Evolutionary conservation across 2,797 vertebrate genomes (phyloP).

Genomic region (Eutrigla gurnardus): DNA sequence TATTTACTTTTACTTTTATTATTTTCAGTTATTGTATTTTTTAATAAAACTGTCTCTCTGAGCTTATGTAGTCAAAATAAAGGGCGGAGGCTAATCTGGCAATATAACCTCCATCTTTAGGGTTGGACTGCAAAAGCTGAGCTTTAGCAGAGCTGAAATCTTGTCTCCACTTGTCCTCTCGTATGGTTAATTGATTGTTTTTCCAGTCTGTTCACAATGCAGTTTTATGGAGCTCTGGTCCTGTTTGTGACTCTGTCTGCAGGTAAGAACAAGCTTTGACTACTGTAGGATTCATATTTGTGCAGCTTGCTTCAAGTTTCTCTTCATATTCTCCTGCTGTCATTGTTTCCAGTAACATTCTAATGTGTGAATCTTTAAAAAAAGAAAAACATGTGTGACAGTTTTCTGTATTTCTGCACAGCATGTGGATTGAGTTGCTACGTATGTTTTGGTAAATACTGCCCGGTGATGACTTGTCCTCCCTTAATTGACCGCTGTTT

Average conservation of each 20-base stretch:
- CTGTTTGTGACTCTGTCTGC: constrained; percentile 24
- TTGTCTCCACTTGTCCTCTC: not conserved
- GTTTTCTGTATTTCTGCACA: constrained; percentile 20
- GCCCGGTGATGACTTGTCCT: too few relatives aligned
- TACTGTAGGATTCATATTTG: not conserved
- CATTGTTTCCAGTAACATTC: not conserved
- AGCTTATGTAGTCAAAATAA: not conserved
- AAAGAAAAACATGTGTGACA: not conserved
- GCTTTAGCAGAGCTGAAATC: too few relatives aligned
- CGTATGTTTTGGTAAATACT: fast-evolving
- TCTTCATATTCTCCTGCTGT: not conserved
- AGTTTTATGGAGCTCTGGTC: constrained; percentile 28
- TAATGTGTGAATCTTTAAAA: not conserved
- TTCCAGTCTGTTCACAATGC: constrained; percentile 14
- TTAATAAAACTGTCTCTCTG: not conserved
- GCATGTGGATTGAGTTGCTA: constrained; percentile 44
- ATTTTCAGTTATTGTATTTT: not conserved
- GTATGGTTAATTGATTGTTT: too few relatives aligned
- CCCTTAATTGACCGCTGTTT: constrained; percentile 28
- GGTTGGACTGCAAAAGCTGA: constrained; percentile 1
- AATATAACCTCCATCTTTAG: not conserved
- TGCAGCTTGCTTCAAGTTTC: too few relatives aligned
- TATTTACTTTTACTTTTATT: too few relatives aligned
- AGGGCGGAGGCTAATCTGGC: not conserved
- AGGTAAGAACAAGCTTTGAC: constrained; percentile 26